These are phyloP conservation scores for Candoia aspera DNA, from an alignment of 2,113 vertebrate species.

Conservation along the genomic window DNA sequence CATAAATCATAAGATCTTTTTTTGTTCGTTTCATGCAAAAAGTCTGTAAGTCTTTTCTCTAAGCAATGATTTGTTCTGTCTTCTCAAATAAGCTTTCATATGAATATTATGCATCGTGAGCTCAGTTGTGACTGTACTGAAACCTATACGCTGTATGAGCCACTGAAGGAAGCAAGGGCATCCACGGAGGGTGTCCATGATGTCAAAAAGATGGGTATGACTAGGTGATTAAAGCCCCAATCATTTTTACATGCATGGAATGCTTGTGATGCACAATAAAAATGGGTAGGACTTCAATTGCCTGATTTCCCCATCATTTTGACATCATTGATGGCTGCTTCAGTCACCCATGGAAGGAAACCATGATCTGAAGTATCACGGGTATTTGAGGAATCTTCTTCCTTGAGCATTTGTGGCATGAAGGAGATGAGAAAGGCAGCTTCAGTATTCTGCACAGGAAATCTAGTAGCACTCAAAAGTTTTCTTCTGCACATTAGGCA, in stretches of 20 bases:
- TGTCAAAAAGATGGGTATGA: background rate
- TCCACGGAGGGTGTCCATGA: no score
- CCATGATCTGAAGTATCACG: background rate
- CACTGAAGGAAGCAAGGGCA: no score
- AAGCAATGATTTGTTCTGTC: background rate
- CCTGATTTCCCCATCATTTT: background rate
- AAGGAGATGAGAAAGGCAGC: background rate
- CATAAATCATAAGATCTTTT: no score
- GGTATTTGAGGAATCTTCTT: background rate
- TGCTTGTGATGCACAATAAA: background rate
- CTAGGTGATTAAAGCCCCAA: background rate
- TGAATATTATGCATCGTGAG: background rate
- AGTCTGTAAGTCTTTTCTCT: no score
- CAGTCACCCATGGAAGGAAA: background rate
- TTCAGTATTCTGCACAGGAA: background rate
- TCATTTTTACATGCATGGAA: background rate
- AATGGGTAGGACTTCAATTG: background rate
- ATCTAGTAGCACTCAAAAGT: background rate
- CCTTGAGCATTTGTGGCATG: background rate
- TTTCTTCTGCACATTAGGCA: background rate
- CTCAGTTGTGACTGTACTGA: background rate
- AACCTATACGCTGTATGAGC: background rate
- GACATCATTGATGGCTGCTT: background rate
- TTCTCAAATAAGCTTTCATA: background rate
- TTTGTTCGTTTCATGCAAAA: no score